Evolutionary conservation across 2,888 invertebrate genomes (phyloP).

Genomic region (Syritta pipiens): DNA sequence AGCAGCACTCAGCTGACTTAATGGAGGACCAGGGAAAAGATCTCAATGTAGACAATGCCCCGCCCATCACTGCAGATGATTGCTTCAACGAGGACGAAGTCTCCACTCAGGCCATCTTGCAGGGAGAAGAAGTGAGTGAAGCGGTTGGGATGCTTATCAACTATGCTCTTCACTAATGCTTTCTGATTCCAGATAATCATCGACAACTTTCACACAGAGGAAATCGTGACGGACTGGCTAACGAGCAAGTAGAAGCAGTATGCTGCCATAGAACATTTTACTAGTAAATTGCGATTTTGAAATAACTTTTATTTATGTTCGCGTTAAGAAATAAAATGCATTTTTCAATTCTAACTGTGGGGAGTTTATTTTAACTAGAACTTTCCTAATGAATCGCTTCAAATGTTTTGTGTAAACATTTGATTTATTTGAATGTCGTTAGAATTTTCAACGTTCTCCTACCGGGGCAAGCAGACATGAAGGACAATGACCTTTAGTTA

Average conservation of each 20-base stretch:
- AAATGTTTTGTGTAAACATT: too few species aligned
- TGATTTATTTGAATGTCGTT: too few species aligned
- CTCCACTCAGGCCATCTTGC: constrained; percentile 73
- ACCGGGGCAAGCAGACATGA: too few species aligned
- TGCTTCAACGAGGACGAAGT: constrained; percentile 72
- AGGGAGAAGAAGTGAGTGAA: constrained; percentile 73
- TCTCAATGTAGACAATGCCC: constrained; percentile 4
- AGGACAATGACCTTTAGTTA: too few species aligned
- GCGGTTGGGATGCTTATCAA: too few species aligned
- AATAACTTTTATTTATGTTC: background rate
- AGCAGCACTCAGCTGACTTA: constrained; percentile 80
- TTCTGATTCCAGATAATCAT: constrained; percentile 74
- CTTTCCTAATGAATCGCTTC: too few species aligned
- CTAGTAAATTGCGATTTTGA: background rate
- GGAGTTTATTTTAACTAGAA: too few species aligned
- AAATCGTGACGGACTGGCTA: constrained; percentile 77
- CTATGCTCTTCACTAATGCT: too few species aligned
- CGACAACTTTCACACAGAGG: constrained; percentile 76
- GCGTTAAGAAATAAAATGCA: background rate
- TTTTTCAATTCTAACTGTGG: too few species aligned
- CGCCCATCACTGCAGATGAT: constrained; percentile 8
- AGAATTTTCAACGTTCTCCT: too few species aligned
- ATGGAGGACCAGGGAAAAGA: constrained; percentile 50
- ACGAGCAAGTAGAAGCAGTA: constrained; percentile 21
- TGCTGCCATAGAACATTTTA: background rate